Evolutionary conservation across 2,113 vertebrate genomes (phyloP).

Genomic region (Canis aureus): DNA sequence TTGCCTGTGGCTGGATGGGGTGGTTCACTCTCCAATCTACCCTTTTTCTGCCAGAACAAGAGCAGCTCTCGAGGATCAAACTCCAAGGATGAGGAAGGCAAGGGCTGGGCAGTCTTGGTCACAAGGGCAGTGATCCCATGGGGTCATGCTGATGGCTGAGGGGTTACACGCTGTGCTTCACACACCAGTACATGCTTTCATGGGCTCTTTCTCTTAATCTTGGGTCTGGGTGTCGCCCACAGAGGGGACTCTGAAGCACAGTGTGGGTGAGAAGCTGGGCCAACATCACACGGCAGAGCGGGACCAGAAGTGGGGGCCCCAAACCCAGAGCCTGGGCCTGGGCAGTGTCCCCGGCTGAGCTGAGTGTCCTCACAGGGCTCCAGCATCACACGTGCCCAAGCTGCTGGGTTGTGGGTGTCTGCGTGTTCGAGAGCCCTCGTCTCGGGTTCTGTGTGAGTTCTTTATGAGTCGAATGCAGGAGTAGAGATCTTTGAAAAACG

Average conservation of each 20-base stretch:
- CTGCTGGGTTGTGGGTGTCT: too few species aligned
- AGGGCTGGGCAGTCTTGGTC: neutral
- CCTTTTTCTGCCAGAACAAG: neutral
- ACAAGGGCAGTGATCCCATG: neutral
- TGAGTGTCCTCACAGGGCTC: neutral
- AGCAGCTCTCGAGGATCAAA: neutral
- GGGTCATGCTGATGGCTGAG: neutral
- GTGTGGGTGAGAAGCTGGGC: neutral
- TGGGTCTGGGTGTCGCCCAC: too few species aligned
- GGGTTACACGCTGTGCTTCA: accelerated
- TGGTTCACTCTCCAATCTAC: neutral
- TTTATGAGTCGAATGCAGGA: too few species aligned
- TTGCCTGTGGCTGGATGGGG: too few species aligned
- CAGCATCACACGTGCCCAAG: neutral
- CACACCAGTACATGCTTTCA: neutral
- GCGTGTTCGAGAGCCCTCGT: neutral
- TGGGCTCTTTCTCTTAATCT: neutral
- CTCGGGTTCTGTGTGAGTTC: too few species aligned
- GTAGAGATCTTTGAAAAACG: neutral
- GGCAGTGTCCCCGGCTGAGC: accelerated
- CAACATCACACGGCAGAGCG: accelerated
- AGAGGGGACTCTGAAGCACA: neutral
- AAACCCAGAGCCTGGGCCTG: accelerated
- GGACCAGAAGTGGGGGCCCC: neutral
- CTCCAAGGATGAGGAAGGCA: too few species aligned